Base-by-base conservation (phyloP, 1,140 invertebrate species). In the Aphaenogaster floridana region DNA sequence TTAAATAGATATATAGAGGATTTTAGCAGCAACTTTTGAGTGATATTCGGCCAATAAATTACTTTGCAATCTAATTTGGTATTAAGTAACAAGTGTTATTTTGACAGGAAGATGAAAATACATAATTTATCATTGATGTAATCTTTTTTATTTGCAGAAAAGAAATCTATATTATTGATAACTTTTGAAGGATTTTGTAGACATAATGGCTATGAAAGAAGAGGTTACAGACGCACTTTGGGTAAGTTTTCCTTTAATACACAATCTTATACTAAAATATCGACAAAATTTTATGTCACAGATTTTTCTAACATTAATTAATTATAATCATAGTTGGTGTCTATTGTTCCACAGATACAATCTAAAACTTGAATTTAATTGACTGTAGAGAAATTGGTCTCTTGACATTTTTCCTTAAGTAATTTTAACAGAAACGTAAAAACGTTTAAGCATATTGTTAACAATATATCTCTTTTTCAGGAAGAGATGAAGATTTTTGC, bases 71-170 rank as follows among this genome's bases (percentile, higher is more conserved):
- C 7, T 59, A 42, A 61, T 11, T 36, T 17, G 7, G 9, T 11
- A 50, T n/a, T 52, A 39, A 45, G 34, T 61, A 61, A 34, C 39
- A 28, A 45, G 0, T 34, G 2, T 45, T 45, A 39, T 1, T 21
- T 74, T 39, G 3, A 50, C 15, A 69, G 8, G 9, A 52, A 72
- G 28, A 8, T 77, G 0, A 9, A 61, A 77, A 66, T n/a, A 50
- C 3, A 50, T 17, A 21, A 50, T 76, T 28, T 45, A 28, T 28
- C 1, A 8, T 52, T 36, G 42, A 52, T 52, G 3, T 68, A 28
- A 66, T 28, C 68, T 69, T 21, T 42, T 68, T 80, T 68, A 80
- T 52, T 66, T 28, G 39, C n/a, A 79, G 45, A 48, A 50, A 52
- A 69, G 0, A 13, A 17, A 1, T n/a, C 36, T 76, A 3, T 36